Percentiles rank a stretch among this genome's conserved stretches.
These are phyloP conservation scores for Drosophila ironensis DNA, from an alignment of 1,140 invertebrate genomes.

Conservation along the genomic window DNA sequence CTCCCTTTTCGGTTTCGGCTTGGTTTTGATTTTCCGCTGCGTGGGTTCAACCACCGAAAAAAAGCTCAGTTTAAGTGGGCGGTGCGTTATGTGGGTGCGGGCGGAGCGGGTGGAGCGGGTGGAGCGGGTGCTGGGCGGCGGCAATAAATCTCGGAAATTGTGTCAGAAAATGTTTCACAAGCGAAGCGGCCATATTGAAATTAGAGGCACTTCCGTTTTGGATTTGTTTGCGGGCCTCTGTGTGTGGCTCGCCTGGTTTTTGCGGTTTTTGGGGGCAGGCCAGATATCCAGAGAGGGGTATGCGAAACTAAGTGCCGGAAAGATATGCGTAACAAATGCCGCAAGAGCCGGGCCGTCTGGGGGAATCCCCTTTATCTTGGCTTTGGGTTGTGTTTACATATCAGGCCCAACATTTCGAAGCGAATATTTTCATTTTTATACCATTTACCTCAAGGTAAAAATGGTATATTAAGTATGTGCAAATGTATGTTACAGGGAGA, in stretches of 20 bases:
- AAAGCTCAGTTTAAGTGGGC: constrained; percentile 6
- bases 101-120: constrained; percentile 16
- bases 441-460: too few species aligned
- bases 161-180: constrained; percentile 72
- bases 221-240: constrained; percentile 25
- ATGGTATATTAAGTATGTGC: too few species aligned
- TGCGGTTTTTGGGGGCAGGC: constrained; percentile 18
- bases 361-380: constrained; percentile 5
- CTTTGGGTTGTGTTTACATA: constrained; percentile 13
- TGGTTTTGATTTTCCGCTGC: background rate
- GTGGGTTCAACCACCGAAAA: constrained; percentile 23
- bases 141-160: constrained; percentile 78
- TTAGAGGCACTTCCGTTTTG: constrained; percentile 74
- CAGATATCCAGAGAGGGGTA: background rate
- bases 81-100: constrained; percentile 15
- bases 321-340: constrained; percentile 64
- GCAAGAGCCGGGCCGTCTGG: background rate
- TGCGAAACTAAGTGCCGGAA: constrained; percentile 72
- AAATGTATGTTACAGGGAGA: too few species aligned
- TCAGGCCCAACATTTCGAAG: constrained; percentile 4
- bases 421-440: too few species aligned
- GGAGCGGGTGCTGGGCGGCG: constrained; percentile 28
- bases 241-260: constrained; percentile 9
- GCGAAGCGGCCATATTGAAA: constrained; percentile 65
- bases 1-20: constrained; percentile 7